Evolutionary conservation across 2,113 vertebrate species (phyloP), one percentile per base, ranked within the genome.

Genomic region (Ornithorhynchus anatinus): DNA sequence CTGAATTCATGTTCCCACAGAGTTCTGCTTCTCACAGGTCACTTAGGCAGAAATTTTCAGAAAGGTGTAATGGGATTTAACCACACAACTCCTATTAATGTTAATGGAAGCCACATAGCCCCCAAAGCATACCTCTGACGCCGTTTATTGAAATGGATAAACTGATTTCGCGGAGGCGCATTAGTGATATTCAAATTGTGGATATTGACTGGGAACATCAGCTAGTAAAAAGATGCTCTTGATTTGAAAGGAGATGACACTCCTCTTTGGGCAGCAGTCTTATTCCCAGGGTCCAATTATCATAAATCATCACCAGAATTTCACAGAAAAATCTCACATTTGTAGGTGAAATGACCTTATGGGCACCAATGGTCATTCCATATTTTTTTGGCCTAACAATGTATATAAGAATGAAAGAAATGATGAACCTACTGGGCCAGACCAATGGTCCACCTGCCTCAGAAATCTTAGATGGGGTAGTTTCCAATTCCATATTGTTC

Each of bases 41-140:
- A 25, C 29, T 37, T 27, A 5, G 31, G 19, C 17, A 2, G 1
- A 2, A 20, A 2, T 45, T 77, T 53, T 45, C 70, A 17, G 23
- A 50, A 27, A 1, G 4, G 25, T 5, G 6, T 35, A n/a, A 37
- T 45, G 33, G 62, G 35, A 29, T 3, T 56, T 58, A 80, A 37
- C 8, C 56, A 23, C 1, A 33, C 9, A 44, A 11, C 2, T 22
- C 10, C 22, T 52, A 0, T 0, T 20, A 25, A 8, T 53, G 6
- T 7, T 31, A 17, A 16, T 0, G 38, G 48, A 40, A 75, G 10
- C 65, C 17, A 50, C 70, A 61, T 1, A 2, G 20, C 1, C 20
- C 33, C 48, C 15, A 9, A 68, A 80, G 62, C 12, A 11, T 38
- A 12, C 2, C n/a, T 7, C n/a, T 51, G 10, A 23, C 12, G 32